These are phyloP conservation scores for Delia radicum DNA, from an alignment of 1,140 invertebrate genomes.

Conservation along the genomic window DNA sequence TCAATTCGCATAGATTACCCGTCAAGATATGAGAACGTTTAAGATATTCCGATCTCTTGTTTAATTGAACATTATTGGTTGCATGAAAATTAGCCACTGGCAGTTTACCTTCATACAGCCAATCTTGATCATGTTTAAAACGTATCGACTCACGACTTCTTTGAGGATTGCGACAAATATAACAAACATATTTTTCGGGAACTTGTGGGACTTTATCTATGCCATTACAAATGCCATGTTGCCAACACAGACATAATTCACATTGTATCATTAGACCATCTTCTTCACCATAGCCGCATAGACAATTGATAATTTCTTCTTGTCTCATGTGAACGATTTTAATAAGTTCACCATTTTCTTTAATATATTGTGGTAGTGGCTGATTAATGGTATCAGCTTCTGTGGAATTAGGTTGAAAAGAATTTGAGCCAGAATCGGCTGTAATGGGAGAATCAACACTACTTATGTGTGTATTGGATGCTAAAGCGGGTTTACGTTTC, in stretches of 20 bases:
- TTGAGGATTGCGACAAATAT: slow-evolving; percentile 78
- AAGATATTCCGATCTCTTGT: slow-evolving; percentile 58
- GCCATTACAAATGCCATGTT: slow-evolving; percentile 85
- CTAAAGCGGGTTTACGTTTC: slow-evolving; percentile 34
- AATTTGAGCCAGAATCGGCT: slow-evolving; percentile 37
- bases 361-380: slow-evolving; percentile 52
- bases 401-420: slow-evolving; percentile 30
- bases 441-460: slow-evolving; percentile 36
- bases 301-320: slow-evolving; percentile 86
- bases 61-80: slow-evolving; percentile 43
- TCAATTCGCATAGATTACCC: slow-evolving; percentile 67
- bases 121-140: slow-evolving; percentile 83
- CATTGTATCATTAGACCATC: slow-evolving; percentile 95
- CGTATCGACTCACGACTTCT: slow-evolving; percentile 69
- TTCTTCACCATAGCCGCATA: slow-evolving; percentile 78
- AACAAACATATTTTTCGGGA: slow-evolving; percentile 88
- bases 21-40: slow-evolving; percentile 72
- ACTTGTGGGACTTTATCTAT: slow-evolving; percentile 78
- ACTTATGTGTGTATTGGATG: slow-evolving; percentile 33
- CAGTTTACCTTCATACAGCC: slow-evolving; percentile 79
- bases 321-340: slow-evolving; percentile 68
- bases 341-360: slow-evolving; percentile 64
- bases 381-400: slow-evolving; percentile 10
- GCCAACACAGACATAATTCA: slow-evolving; percentile 92
- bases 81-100: slow-evolving; percentile 61